phyloP scores from a whole-genome alignment of 2,888 invertebrate species.

The Synergus itoensis region DNA sequence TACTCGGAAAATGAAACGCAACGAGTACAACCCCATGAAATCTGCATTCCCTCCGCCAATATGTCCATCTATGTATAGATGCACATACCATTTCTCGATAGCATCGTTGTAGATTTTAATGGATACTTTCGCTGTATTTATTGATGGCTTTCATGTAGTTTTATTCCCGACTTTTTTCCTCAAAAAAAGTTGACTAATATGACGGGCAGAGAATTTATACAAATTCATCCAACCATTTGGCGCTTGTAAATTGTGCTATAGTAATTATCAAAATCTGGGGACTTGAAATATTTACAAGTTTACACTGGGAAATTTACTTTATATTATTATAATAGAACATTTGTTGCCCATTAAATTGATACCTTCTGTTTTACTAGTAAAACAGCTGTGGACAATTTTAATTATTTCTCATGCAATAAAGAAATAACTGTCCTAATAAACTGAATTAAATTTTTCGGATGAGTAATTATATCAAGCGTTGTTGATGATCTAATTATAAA shows the following conservation, averaged over 20 bases:
- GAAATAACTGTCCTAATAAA: neutral
- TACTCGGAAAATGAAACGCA: slow-evolving; percentile 16
- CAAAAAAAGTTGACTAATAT: neutral
- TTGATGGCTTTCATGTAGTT: neutral
- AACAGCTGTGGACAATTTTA: too few species aligned
- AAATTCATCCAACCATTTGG: too few species aligned
- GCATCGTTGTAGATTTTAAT: slow-evolving; percentile 28
- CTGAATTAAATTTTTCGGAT: neutral
- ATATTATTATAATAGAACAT: too few species aligned
- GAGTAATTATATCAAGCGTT: neutral
- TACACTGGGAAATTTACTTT: too few species aligned
- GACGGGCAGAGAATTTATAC: neutral
- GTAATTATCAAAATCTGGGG: too few species aligned
- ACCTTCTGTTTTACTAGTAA: too few species aligned
- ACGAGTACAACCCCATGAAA: slow-evolving; percentile 37
- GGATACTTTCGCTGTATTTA: slow-evolving; percentile 26
- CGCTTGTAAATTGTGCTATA: too few species aligned
- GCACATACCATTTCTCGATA: slow-evolving; percentile 28
- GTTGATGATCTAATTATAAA: neutral
- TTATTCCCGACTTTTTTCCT: slow-evolving; percentile 1
- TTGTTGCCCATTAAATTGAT: too few species aligned
- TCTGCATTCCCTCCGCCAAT: slow-evolving; percentile 39
- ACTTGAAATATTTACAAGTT: too few species aligned
- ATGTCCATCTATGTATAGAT: slow-evolving; percentile 17
- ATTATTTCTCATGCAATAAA: too few species aligned